These are phyloP conservation scores for Vireo griseus DNA, from an alignment of 2,797 vertebrate genomes.

Conservation along the genomic window DNA sequence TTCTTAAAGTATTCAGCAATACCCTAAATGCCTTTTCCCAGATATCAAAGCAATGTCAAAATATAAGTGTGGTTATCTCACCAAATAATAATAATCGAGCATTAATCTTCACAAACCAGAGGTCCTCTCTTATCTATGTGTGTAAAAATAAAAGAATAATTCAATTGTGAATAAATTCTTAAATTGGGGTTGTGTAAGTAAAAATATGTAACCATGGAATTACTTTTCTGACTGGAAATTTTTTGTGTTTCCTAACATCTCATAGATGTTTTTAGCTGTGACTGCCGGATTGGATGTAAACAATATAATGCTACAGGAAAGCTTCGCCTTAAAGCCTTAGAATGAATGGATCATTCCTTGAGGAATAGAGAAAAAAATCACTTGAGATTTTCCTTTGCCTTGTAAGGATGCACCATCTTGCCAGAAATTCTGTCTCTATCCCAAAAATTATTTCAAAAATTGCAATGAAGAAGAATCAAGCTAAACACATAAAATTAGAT, in stretches of 20 bases:
- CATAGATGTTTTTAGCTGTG: not conserved
- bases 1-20: not conserved
- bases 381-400: not conserved
- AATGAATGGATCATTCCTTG: not conserved
- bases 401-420: not conserved
- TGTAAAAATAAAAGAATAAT: not conserved
- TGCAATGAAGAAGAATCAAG: not conserved
- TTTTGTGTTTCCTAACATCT: not conserved
- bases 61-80: not conserved
- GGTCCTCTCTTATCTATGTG: rapidly evolving
- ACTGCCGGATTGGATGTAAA: not conserved
- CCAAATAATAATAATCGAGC: not conserved
- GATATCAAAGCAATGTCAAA: not conserved
- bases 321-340: not conserved
- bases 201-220: not conserved
- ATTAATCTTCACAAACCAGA: not conserved
- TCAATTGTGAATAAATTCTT: not conserved
- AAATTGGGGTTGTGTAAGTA: not conserved
- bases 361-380: not conserved
- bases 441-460: not conserved
- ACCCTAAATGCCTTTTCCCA: not conserved
- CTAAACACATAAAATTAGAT: not conserved
- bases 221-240: not conserved
- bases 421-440: not conserved
- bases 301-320: not conserved